Base-by-base conservation (phyloP, 1,140 invertebrate species). In the Zaprionus davidi region DNA sequence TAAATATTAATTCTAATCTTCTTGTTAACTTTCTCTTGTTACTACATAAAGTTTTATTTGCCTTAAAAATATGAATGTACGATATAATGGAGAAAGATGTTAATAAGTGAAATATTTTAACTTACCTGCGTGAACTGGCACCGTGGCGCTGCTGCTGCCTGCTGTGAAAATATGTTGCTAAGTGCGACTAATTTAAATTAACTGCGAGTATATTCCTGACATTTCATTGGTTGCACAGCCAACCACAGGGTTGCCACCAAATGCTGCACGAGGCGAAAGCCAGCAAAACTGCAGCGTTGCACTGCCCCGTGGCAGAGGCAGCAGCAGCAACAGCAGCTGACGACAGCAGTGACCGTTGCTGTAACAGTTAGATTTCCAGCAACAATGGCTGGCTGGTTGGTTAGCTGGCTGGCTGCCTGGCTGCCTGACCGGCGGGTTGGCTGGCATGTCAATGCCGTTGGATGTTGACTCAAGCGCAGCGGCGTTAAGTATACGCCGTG, bases 401-500 rank as follows among this genome's bases (percentile, higher is more conserved):
- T 44, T n/a, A 44, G 38, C 41, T 17, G 41, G 6, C 41, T 44
- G 66, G 34, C 15, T 17, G 41, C 6, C 41, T 44, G 66, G 34
- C 15, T 44, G 38, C 13, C 51, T 24, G 51, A 26, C 41, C 41
- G 41, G n/a, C 41, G 41, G 63, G 62, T 12, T 60, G 38, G 59
- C 11, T n/a, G 53, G 56, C 60, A 85, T 78, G 81, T 87, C 81
- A 84, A 84, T 71, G 81, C 74, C 80, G 59, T 26, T 66, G 31
- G 65, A 69, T 88, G 78, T 88, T 78, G 85, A 84, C 84, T 88
- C 66, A 73, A 78, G 84, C 81, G 84, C 71, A 84, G 85, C 74
- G 74, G 84, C 83, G 83, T 84, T 88, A 87, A 84, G 84, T 88
- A 88, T 84, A 87, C 84, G 84, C 84, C 71, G 36, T 59, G 55